phyloP scores from a whole-genome alignment of 2,113 vertebrate species.

The Catagonus wagneri region DNA sequence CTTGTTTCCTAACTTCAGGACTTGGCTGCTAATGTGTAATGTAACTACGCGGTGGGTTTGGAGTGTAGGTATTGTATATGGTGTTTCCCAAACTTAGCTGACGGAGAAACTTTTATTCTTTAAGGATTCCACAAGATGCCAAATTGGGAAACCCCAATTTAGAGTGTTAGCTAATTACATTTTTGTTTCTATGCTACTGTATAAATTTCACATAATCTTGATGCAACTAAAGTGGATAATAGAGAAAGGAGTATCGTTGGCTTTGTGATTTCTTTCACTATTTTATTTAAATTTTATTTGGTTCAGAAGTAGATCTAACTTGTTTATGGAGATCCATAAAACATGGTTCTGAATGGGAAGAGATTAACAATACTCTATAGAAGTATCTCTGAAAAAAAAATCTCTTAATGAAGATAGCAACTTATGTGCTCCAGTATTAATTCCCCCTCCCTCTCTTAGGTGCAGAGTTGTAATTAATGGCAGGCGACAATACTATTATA shows the following conservation, averaged over 20 bases:
- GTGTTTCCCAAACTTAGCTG: constrained; percentile 44
- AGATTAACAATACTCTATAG: constrained; percentile 39
- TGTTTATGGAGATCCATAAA: constrained; percentile 63
- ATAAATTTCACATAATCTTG: constrained; percentile 46
- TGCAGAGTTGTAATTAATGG: constrained; percentile 60
- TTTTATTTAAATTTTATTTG: constrained; percentile 65
- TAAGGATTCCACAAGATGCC: constrained; percentile 19
- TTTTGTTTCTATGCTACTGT: constrained; percentile 58
- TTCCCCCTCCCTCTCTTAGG: not conserved
- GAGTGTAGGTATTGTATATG: not conserved
- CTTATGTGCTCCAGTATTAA: constrained; percentile 45
- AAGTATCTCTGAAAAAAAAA: constrained; percentile 37
- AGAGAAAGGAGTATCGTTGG: constrained; percentile 40
- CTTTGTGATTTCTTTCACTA: constrained; percentile 45
- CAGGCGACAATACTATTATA: constrained; percentile 59
- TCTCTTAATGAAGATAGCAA: constrained; percentile 41
- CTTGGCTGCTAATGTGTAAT: constrained; percentile 31
- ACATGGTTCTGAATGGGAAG: constrained; percentile 44
- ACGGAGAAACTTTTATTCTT: constrained; percentile 53
- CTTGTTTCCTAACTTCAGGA: constrained; percentile 22
- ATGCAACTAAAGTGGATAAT: constrained; percentile 58
- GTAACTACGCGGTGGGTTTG: not conserved
- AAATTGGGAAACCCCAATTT: constrained; percentile 41
- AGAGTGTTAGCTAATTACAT: constrained; percentile 49
- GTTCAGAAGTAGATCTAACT: constrained; percentile 50